These are phyloP conservation scores for Chrysopa pallens DNA, from an alignment of 1,140 invertebrate species.

Conservation along the genomic window DNA sequence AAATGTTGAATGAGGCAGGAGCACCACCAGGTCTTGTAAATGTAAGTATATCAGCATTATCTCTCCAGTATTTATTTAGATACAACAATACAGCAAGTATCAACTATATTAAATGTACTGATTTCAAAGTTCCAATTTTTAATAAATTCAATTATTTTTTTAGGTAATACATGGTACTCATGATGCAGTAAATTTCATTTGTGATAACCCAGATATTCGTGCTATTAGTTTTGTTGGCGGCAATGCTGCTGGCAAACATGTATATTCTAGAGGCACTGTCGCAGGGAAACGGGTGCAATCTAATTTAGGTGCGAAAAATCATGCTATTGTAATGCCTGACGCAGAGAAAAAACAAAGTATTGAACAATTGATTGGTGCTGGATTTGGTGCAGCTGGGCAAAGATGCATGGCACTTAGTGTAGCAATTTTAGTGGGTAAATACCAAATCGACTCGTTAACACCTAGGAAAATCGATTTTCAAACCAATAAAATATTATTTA, in stretches of 20 bases:
- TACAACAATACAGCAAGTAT: no score
- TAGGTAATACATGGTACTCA: conserved; percentile 86
- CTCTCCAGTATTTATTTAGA: conserved; percentile 2
- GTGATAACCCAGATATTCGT: conserved; percentile 87
- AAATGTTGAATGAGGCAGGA: conserved; percentile 76
- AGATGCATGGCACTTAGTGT: conserved; percentile 98
- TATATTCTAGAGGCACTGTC: conserved; percentile 74
- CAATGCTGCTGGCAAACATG: conserved; percentile 89
- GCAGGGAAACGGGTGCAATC: conserved; percentile 90
- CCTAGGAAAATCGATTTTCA: background rate
- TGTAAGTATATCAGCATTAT: conserved; percentile 26
- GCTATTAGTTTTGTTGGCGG: conserved; percentile 98
- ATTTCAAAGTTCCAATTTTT: no score
- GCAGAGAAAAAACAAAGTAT: conserved; percentile 94
- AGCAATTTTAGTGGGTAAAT: conserved; percentile 79
- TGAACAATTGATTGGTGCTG: conserved; percentile 87
- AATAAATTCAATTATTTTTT: conserved; percentile 4
- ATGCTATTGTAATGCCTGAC: conserved; percentile 91
- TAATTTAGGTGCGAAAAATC: conserved; percentile 99
- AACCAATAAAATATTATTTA: conserved; percentile 3
- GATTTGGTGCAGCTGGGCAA: conserved; percentile 88
- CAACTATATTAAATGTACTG: no score
- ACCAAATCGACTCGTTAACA: background rate
- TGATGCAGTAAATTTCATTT: conserved; percentile 91
- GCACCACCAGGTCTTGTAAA: conserved; percentile 88